A percentile compares a stretch with the other conserved stretches of the same genome.
These are phyloP conservation scores for Aphelinus atriplicis DNA, from an alignment of 1,140 invertebrate genomes.

Conservation along the genomic window DNA sequence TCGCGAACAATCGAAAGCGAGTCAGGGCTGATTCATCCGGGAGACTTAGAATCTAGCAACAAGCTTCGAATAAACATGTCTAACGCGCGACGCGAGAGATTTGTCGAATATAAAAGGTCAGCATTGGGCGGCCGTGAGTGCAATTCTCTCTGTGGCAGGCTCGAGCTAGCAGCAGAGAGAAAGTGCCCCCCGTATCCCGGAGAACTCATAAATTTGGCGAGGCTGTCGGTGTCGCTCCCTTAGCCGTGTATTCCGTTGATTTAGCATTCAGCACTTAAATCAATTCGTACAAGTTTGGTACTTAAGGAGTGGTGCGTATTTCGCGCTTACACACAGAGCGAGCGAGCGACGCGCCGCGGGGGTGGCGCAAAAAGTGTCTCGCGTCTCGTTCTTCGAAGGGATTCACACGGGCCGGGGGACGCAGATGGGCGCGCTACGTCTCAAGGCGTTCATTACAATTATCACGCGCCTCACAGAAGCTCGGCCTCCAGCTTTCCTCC, in stretches of 20 bases:
- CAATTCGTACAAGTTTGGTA: slow-evolving; percentile 67
- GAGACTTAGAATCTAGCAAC: not conserved
- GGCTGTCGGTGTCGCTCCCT: slow-evolving; percentile 42
- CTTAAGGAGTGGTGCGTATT: slow-evolving; percentile 57
- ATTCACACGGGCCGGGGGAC: slow-evolving; percentile 45
- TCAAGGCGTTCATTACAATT: slow-evolving; percentile 66
- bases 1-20: not conserved
- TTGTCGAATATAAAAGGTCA: slow-evolving; percentile 2
- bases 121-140: not conserved
- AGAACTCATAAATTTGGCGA: slow-evolving; percentile 50
- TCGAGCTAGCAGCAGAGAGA: not conserved
- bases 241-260: slow-evolving; percentile 56
- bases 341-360: not conserved
- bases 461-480: slow-evolving; percentile 61
- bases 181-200: not conserved
- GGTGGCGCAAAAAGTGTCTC: slow-evolving; percentile 47
- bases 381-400: slow-evolving; percentile 52
- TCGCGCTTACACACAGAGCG: slow-evolving; percentile 6
- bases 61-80: no score
- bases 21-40: not conserved
- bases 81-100: no score
- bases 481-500: not conserved
- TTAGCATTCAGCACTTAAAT: slow-evolving; percentile 68
- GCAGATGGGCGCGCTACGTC: slow-evolving; percentile 63
- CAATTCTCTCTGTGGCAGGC: not conserved